phyloP scores from a whole-genome alignment of 2,113 vertebrate genomes.

The Semicossyphus pulcher region DNA sequence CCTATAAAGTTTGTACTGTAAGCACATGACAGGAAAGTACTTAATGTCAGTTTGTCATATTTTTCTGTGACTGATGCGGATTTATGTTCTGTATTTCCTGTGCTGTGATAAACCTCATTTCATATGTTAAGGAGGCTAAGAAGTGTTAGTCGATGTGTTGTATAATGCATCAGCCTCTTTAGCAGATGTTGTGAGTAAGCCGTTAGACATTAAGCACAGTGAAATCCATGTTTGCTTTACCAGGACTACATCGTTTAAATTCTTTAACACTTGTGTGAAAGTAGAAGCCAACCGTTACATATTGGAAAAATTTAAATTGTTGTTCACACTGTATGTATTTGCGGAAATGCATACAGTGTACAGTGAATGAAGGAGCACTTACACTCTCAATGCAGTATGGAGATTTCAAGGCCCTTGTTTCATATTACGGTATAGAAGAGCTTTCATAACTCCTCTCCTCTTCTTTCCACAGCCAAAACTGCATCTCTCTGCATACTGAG shows the following conservation, averaged over 20 bases:
- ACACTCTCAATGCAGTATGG: conserved; percentile 6
- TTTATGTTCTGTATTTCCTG: conserved; percentile 11
- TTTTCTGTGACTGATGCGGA: not conserved
- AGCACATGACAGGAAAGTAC: too few species aligned
- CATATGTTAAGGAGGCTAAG: conserved; percentile 5
- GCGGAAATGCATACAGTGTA: too few species aligned
- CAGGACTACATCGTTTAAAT: too few species aligned
- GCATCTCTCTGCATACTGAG: conserved; percentile 71
- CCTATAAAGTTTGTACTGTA: too few species aligned
- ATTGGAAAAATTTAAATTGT: too few species aligned
- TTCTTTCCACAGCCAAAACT: conserved; percentile 27
- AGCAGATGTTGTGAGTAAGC: not conserved
- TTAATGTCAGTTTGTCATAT: too few species aligned
- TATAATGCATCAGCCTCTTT: too few species aligned
- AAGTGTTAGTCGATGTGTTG: too few species aligned
- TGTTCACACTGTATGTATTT: too few species aligned
- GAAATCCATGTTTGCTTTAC: not conserved
- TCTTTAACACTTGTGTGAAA: too few species aligned
- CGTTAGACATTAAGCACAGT: not conserved
- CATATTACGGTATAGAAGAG: conserved; percentile 25
- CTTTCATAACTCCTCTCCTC: conserved; percentile 45
- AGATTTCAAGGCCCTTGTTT: conserved; percentile 36
- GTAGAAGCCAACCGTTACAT: too few species aligned
- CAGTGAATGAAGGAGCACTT: conserved; percentile 16
- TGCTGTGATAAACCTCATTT: conserved; percentile 13